Conservation (phyloP, 2,113 vertebrate species). For the Carlito syrichta region DNA sequence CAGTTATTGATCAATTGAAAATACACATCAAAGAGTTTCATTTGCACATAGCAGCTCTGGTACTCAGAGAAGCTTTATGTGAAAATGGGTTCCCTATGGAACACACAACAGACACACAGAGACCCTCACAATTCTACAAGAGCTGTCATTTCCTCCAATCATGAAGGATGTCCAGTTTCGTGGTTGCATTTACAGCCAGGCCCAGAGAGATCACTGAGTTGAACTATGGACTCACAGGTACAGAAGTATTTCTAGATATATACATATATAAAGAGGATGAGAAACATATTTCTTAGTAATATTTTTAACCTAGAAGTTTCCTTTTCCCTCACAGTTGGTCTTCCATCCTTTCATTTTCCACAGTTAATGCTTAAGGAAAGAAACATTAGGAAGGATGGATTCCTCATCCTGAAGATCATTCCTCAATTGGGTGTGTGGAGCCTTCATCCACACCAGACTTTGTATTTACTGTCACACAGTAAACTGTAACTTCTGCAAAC, state of each 20-base stretch:
- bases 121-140: background rate
- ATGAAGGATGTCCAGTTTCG: background rate
- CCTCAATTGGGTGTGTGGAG: background rate
- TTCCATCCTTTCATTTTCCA: background rate
- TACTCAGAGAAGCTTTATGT: background rate
- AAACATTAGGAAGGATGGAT: no score
- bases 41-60: slow-evolving; percentile 30
- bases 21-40: slow-evolving; percentile 34
- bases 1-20: slow-evolving; percentile 47
- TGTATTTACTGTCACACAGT: background rate
- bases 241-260: background rate
- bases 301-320: slow-evolving; percentile 18
- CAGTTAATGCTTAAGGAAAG: slow-evolving; percentile 3
- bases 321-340: background rate
- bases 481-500: background rate
- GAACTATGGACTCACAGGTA: background rate
- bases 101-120: background rate
- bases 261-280: slow-evolving; percentile 41
- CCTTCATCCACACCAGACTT: background rate
- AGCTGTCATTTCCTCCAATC: background rate
- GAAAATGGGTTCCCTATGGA: background rate
- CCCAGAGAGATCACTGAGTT: background rate
- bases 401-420: background rate
- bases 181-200: background rate
- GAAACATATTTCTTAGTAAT: slow-evolving; percentile 2